A percentile compares a stretch with the other conserved stretches of the same genome.
These are phyloP conservation scores for Melanotaenia pygmaea DNA, from an alignment of 2,797 vertebrate genomes.

Conservation along the genomic window DNA sequence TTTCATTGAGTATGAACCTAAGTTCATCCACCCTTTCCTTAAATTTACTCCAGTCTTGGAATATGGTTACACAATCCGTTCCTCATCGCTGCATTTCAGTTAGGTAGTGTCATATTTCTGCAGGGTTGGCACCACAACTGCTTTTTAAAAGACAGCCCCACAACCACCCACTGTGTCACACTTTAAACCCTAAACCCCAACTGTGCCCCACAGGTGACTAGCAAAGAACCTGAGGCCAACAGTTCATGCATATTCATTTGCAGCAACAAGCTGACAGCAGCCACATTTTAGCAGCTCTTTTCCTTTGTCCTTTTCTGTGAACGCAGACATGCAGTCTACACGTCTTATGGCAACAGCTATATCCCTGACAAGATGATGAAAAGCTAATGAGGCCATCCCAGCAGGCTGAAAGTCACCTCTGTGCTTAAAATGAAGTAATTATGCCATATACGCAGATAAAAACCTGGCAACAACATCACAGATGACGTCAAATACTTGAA, in stretches of 20 bases:
- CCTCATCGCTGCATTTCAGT: neutral
- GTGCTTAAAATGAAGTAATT: constrained; percentile 29
- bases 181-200: constrained; percentile 61
- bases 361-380: constrained; percentile 18
- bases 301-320: constrained; percentile 26
- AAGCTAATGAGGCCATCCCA: constrained; percentile 34
- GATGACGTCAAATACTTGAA: constrained; percentile 25
- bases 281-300: constrained; percentile 49
- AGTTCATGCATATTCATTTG: constrained; percentile 78
- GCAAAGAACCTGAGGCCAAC: constrained; percentile 62
- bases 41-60: neutral
- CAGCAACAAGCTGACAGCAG: constrained; percentile 47
- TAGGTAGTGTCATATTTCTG: constrained; percentile 54
- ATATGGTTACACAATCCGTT: neutral
- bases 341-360: constrained; percentile 17
- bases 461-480: constrained; percentile 1
- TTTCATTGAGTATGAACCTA: neutral
- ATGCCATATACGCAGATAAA: constrained; percentile 15
- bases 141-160: constrained; percentile 61
- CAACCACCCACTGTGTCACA: constrained; percentile 49
- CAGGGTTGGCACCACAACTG: constrained; percentile 39
- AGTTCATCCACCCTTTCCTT: neutral
- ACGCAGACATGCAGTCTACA: constrained; percentile 10
- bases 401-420: constrained; percentile 24
- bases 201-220: constrained; percentile 67